phyloP scores from a whole-genome alignment of 2,797 vertebrate genomes.

The Centropyge bicolor region DNA sequence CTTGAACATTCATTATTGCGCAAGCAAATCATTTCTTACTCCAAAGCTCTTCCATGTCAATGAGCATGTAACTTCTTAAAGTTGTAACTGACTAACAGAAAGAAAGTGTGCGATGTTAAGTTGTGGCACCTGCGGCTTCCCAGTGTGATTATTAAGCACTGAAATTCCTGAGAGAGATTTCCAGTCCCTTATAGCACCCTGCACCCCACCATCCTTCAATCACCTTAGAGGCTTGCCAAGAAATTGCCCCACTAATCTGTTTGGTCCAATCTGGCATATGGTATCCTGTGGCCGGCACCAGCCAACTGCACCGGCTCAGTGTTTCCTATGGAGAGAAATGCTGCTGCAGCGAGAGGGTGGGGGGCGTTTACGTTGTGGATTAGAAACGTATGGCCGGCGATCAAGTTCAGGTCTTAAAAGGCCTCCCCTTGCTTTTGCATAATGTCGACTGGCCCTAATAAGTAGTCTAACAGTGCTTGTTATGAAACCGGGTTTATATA shows the following conservation, averaged over 20 bases:
- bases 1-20: background rate
- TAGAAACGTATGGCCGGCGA: conserved; percentile 74
- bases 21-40: background rate
- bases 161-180: conserved; percentile 61
- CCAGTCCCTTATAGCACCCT: conserved; percentile 42
- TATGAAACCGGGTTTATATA: conserved; percentile 53
- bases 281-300: conserved; percentile 41
- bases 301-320: conserved; percentile 36
- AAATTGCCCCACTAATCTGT: conserved; percentile 72
- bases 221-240: conserved; percentile 60
- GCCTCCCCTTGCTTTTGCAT: conserved; percentile 57
- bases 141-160: conserved; percentile 41
- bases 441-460: conserved; percentile 58
- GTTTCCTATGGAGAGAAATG: conserved; percentile 42
- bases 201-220: conserved; percentile 53
- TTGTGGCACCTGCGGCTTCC: conserved; percentile 3
- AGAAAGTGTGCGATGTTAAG: conserved; percentile 36
- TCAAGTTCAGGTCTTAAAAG: conserved; percentile 76
- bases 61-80: background rate
- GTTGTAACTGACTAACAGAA: background rate
- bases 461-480: conserved; percentile 54
- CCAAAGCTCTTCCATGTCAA: background rate
- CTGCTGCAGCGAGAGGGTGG: conserved; percentile 24
- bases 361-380: conserved; percentile 66
- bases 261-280: conserved; percentile 71